Conservation (phyloP, 1,140 invertebrate species). For the Bombyx mandarina region DNA sequence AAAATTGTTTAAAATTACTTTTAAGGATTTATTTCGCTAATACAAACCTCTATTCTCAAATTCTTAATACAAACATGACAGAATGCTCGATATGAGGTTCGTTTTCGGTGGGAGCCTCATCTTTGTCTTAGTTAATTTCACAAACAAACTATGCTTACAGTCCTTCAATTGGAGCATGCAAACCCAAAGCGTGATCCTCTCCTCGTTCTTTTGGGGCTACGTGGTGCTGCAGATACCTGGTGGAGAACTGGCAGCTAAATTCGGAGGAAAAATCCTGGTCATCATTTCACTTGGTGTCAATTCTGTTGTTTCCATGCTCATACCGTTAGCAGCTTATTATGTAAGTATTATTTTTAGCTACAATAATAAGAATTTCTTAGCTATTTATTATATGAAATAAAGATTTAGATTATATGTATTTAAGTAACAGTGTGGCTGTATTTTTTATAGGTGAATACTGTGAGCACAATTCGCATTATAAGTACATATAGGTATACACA, state of each 20-base stretch:
- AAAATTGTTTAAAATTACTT: too few relatives aligned
- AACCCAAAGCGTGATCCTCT: constrained; percentile 72
- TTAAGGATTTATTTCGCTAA: too few relatives aligned
- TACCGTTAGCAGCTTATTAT: constrained; percentile 40
- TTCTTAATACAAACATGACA: too few relatives aligned
- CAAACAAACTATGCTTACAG: constrained; percentile 19
- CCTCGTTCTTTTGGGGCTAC: constrained; percentile 74
- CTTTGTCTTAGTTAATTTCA: too few relatives aligned
- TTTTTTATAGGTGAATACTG: too few relatives aligned
- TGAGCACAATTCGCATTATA: too few relatives aligned
- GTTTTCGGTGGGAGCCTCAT: too few relatives aligned
- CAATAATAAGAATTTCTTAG: background rate
- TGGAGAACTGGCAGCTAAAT: constrained; percentile 71
- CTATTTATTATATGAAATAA: background rate
- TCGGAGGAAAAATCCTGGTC: constrained; percentile 70
- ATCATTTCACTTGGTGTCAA: constrained; percentile 39
- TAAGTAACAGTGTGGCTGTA: too few relatives aligned
- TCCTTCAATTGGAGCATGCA: constrained; percentile 73
- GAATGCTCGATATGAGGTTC: too few relatives aligned
- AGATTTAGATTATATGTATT: background rate
- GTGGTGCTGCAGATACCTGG: constrained; percentile 21
- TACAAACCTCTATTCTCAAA: too few relatives aligned
- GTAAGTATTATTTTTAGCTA: constrained; percentile 28
- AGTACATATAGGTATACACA: too few relatives aligned
- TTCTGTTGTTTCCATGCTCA: constrained; percentile 35